Conservation (phyloP, 2,888 invertebrate genomes). For the Aphidoletes aphidimyza region DNA sequence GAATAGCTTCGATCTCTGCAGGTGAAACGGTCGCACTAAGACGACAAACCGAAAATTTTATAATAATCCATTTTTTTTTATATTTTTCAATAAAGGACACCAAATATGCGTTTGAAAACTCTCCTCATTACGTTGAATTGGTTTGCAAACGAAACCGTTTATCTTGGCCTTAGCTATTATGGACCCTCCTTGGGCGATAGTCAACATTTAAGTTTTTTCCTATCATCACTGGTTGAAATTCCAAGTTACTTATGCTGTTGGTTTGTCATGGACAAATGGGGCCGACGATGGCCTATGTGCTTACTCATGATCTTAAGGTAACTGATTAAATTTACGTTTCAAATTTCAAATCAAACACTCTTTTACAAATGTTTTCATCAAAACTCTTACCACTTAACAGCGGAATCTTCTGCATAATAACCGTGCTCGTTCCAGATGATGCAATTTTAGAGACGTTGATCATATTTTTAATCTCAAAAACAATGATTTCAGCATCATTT, state of each 20-base stretch:
- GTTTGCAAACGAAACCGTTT: constrained; percentile 94
- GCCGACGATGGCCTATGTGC: constrained; percentile 88
- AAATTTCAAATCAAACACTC: not conserved
- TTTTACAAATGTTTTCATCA: not conserved
- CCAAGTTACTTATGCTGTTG: constrained; percentile 90
- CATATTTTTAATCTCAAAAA: constrained; percentile 84
- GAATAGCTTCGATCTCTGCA: constrained; percentile 65
- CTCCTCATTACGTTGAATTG: constrained; percentile 86
- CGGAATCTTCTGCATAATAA: constrained; percentile 85
- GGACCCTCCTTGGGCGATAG: constrained; percentile 88
- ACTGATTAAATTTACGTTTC: constrained; percentile 23
- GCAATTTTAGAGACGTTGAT: constrained; percentile 78
- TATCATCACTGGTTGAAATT: constrained; percentile 88
- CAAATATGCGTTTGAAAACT: constrained; percentile 90
- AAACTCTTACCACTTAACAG: constrained; percentile 64
- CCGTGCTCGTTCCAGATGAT: constrained; percentile 83
- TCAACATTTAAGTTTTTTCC: constrained; percentile 88
- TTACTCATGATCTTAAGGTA: constrained; percentile 87
- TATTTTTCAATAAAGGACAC: constrained; percentile 71
- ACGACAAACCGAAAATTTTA: not conserved
- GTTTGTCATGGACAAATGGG: constrained; percentile 89
- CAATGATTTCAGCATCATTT: constrained; percentile 90
- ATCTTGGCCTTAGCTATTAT: constrained; percentile 91
- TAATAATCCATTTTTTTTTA: no score
- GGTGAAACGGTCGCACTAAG: constrained; percentile 57